These are phyloP conservation scores for Takifugu bimaculatus DNA, from an alignment of 2,113 vertebrate genomes.

Conservation along the genomic window DNA sequence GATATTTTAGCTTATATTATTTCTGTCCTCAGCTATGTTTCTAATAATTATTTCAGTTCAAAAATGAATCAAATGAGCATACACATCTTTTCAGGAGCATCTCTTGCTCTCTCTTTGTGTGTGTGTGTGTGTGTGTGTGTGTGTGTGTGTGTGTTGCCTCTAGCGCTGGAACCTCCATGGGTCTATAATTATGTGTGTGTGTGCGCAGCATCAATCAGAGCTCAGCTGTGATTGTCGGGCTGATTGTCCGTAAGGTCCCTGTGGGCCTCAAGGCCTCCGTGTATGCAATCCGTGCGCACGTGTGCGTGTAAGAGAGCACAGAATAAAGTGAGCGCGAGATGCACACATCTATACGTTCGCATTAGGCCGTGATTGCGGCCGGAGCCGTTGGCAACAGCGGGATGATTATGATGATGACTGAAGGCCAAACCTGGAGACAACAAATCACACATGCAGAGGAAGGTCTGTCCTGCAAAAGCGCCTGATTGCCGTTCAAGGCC, in stretches of 20 bases:
- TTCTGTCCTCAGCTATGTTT: not conserved
- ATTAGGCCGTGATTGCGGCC: constrained; percentile 61
- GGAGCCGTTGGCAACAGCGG: constrained; percentile 42
- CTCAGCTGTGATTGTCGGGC: constrained; percentile 64
- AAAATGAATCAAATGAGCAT: not conserved
- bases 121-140: not conserved
- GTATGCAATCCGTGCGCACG: constrained; percentile 39
- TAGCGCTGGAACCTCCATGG: too few species aligned
- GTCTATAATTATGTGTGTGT: constrained; percentile 6
- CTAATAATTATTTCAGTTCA: not conserved
- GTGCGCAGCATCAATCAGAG: constrained; percentile 61
- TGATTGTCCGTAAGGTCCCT: constrained; percentile 62
- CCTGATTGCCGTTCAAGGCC: constrained; percentile 58
- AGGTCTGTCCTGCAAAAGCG: constrained; percentile 34
- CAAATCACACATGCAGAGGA: constrained; percentile 56
- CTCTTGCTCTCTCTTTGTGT: not conserved
- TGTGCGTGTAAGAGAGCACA: constrained; percentile 1
- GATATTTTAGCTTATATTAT: too few species aligned
- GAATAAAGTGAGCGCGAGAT: constrained; percentile 19
- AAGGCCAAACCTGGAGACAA: constrained; percentile 63
- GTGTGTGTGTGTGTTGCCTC: constrained; percentile 6
- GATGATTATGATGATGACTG: constrained; percentile 61
- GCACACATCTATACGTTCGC: constrained; percentile 50
- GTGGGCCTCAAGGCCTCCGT: constrained; percentile 45
- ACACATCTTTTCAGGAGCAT: not conserved